phyloP scores from a whole-genome alignment of 2,113 vertebrate species.

The Perognathus longimembris region DNA sequence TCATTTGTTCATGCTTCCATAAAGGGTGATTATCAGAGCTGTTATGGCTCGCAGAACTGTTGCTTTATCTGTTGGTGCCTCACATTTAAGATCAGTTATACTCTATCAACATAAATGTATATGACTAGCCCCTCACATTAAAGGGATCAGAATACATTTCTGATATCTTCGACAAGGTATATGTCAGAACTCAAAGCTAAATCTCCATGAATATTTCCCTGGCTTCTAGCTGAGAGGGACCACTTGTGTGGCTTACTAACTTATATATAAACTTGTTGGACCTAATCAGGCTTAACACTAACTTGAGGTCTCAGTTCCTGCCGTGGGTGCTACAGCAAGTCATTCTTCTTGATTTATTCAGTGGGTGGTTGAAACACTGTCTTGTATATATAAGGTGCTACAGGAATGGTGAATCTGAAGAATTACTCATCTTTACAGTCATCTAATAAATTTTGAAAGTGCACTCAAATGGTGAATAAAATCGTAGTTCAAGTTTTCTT shows the following conservation, averaged over 20 bases:
- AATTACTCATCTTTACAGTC: neutral
- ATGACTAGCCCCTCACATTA: neutral
- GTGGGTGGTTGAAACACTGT: neutral
- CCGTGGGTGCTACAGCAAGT: neutral
- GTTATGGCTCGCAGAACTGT: neutral
- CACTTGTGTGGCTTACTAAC: neutral
- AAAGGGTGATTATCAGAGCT: neutral
- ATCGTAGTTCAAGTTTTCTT: neutral
- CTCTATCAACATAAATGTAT: neutral
- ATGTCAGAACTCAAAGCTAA: neutral
- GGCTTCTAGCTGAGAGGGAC: neutral
- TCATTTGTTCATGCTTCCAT: neutral
- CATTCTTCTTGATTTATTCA: neutral
- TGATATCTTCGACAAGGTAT: neutral
- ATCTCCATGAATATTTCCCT: neutral
- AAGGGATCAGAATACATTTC: neutral
- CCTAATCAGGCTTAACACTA: neutral
- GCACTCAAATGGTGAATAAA: conserved; percentile 9
- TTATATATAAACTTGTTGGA: neutral
- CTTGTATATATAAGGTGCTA: neutral
- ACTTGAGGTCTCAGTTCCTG: neutral
- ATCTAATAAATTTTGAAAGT: neutral
- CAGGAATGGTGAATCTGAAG: neutral
- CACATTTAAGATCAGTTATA: neutral
- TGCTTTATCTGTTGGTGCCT: neutral